Percentiles rank a stretch among this genome's conserved stretches.
These are phyloP conservation scores for Galendromus occidentalis DNA, from an alignment of 1,140 invertebrate genomes.

Conservation along the genomic window DNA sequence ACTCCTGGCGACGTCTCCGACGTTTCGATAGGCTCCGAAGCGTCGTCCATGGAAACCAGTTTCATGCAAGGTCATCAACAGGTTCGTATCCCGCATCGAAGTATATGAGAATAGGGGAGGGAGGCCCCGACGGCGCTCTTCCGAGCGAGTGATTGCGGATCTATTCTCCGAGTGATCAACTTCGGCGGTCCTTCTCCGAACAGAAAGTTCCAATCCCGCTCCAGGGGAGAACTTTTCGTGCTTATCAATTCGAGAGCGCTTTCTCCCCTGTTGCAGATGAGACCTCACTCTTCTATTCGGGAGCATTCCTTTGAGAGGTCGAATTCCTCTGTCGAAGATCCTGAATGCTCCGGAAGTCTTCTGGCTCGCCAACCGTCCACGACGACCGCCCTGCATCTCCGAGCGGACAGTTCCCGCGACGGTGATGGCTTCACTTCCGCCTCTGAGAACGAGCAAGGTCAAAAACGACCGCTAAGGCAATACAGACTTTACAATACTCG, in stretches of 20 bases:
- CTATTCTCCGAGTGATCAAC: no score
- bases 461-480: neutral
- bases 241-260: neutral
- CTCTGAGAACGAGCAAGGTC: neutral
- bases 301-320: constrained; percentile 7
- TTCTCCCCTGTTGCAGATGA: neutral
- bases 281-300: constrained; percentile 1
- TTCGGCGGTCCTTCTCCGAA: no score
- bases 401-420: neutral
- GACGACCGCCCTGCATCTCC: neutral
- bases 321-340: constrained; percentile 8
- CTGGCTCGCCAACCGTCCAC: constrained; percentile 1
- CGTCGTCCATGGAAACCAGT: constrained; percentile 6
- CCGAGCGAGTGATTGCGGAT: no score
- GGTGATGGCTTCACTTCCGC: constrained; percentile 8
- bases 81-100: no score
- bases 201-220: no score
- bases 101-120: no score
- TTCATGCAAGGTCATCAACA: constrained; percentile 7
- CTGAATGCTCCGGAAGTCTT: neutral
- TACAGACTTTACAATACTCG: constrained; percentile 9
- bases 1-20: constrained; percentile 2
- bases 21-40: constrained; percentile 1
- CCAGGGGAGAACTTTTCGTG: no score
- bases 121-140: no score